Conservation (phyloP, 2,113 vertebrate species). For the Mormyrus lacerda region DNA sequence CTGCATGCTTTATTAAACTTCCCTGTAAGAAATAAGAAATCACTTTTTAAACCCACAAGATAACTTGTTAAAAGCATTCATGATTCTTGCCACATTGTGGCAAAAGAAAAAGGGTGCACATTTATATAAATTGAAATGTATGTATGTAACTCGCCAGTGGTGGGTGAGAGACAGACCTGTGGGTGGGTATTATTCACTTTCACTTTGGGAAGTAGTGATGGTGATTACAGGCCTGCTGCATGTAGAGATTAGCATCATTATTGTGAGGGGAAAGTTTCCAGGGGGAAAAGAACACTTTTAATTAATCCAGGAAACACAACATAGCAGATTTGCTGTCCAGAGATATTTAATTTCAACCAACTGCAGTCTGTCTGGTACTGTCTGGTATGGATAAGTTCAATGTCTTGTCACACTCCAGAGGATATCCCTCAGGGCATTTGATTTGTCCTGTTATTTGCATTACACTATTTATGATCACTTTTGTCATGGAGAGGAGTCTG, state of each 20-base stretch:
- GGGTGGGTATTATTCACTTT: neutral
- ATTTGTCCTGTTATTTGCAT: neutral
- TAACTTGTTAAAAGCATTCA: neutral
- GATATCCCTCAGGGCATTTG: neutral
- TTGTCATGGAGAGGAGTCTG: neutral
- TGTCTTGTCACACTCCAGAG: neutral
- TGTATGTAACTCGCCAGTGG: neutral
- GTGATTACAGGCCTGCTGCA: neutral
- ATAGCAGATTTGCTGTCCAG: neutral
- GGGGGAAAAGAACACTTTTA: neutral
- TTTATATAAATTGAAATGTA: neutral
- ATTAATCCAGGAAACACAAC: neutral
- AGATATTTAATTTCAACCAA: neutral
- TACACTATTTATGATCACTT: neutral
- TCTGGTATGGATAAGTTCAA: neutral
- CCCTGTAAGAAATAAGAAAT: neutral
- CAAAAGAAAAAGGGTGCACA: no score
- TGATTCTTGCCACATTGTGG: no score
- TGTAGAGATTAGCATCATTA: neutral
- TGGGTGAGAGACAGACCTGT: neutral
- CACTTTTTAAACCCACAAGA: neutral
- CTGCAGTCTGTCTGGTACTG: neutral
- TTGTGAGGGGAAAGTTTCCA: neutral
- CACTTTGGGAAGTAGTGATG: neutral
- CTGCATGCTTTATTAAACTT: neutral